phyloP scores from a whole-genome alignment of 2,113 vertebrate species.

The Epinephelus fuscoguttatus region DNA sequence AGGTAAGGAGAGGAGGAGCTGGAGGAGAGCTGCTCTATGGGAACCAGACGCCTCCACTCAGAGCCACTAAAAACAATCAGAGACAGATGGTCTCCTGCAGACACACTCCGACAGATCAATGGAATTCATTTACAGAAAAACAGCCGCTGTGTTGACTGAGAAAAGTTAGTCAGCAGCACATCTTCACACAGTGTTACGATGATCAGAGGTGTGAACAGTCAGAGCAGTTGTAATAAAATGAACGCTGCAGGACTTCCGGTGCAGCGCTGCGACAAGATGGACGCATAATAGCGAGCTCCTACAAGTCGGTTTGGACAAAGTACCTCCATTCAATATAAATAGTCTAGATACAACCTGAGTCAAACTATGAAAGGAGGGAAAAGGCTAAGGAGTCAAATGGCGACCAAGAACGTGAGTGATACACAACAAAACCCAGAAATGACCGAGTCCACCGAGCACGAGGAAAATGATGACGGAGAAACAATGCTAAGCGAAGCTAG shows the following conservation, averaged over 20 bases:
- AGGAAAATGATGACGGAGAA: no score
- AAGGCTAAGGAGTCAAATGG: no score
- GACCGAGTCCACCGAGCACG: no score
- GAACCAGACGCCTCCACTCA: background rate
- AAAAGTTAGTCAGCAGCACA: background rate
- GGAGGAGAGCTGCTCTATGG: background rate
- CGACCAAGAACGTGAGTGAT: no score
- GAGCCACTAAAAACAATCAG: constrained; percentile 5
- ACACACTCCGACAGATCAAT: constrained; percentile 1
- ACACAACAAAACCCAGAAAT: no score
- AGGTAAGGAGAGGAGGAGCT: background rate
- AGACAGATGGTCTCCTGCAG: background rate
- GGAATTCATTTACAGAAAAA: background rate
- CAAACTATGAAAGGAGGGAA: no score
- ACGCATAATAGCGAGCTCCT: no score
- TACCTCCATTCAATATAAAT: no score
- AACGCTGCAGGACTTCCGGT: background rate
- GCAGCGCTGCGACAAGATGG: no score
- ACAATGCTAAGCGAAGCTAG: no score
- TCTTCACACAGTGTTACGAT: background rate
- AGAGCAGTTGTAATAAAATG: background rate
- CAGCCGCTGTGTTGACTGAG: background rate
- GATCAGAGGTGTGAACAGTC: background rate
- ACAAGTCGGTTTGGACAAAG: no score
- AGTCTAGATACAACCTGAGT: no score